phyloP scores from a whole-genome alignment of 1,140 invertebrate genomes.

The Heliconius hermathena region DNA sequence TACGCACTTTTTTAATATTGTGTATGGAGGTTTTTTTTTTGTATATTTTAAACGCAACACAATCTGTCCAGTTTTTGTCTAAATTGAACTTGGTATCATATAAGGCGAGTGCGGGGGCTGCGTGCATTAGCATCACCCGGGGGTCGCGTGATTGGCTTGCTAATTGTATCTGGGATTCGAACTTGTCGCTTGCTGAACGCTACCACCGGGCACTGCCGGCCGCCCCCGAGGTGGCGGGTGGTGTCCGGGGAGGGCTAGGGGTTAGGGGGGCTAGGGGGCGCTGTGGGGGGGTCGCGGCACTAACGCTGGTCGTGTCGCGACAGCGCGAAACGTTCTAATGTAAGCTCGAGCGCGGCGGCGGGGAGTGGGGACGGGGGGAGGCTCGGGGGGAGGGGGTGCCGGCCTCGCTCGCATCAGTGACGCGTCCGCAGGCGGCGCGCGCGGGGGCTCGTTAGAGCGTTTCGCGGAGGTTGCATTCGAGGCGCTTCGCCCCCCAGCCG shows the following conservation, averaged over 20 bases:
- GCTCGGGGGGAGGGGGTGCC: slow-evolving; percentile 23
- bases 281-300: slow-evolving; percentile 44
- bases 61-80: slow-evolving; percentile 10
- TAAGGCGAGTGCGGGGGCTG: slow-evolving; percentile 7
- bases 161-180: not conserved
- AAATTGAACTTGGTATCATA: not conserved
- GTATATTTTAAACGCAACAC: not conserved
- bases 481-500: slow-evolving; percentile 85
- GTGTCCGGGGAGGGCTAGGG: not conserved
- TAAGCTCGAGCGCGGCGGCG: slow-evolving; percentile 46
- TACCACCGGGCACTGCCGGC: not conserved
- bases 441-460: slow-evolving; percentile 85
- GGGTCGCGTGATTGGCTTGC: slow-evolving; percentile 18
- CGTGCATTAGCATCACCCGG: slow-evolving; percentile 49
- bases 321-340: slow-evolving; percentile 77
- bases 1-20: not conserved
- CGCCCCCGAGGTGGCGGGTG: not conserved
- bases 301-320: slow-evolving; percentile 54
- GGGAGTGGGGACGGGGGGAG: slow-evolving; percentile 32
- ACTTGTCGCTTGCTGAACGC: not conserved
- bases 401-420: slow-evolving; percentile 50
- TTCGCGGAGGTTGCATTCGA: slow-evolving; percentile 88
- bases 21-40: not conserved
- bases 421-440: slow-evolving; percentile 81
- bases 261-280: slow-evolving; percentile 28